A percentile compares a stretch with the other conserved stretches of the same genome.
phyloP scores from a whole-genome alignment of 2,113 vertebrate genomes.

The Bagarius yarrelli region DNA sequence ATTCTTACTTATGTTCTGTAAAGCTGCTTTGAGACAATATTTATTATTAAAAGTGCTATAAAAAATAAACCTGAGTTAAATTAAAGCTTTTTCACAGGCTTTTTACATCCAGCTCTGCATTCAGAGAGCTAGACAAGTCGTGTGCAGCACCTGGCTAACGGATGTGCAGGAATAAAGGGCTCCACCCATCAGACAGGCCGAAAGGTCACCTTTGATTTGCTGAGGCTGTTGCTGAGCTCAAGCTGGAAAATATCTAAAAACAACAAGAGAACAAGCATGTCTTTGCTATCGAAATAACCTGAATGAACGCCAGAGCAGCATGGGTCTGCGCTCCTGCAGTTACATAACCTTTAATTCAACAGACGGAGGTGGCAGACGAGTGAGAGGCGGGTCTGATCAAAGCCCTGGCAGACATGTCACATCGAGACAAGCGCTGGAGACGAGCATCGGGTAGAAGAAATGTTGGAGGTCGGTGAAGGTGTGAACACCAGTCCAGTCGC shows the following conservation, averaged over 20 bases:
- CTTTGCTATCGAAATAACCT: conserved; percentile 23
- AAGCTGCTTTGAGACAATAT: too few relatives aligned
- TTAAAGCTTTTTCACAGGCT: too few relatives aligned
- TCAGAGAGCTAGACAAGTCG: not conserved
- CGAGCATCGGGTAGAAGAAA: not conserved
- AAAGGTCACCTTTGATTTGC: conserved; percentile 49
- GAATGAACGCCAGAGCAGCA: conserved; percentile 26
- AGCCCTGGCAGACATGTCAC: conserved; percentile 24
- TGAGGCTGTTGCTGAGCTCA: conserved; percentile 1
- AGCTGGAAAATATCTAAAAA: conserved; percentile 18
- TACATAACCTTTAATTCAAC: conserved; percentile 38
- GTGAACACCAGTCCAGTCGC: not conserved
- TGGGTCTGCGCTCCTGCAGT: conserved; percentile 27
- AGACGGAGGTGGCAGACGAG: not conserved
- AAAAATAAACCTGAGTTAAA: too few relatives aligned
- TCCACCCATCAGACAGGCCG: conserved; percentile 10
- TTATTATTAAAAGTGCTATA: too few relatives aligned
- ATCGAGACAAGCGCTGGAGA: conserved; percentile 6
- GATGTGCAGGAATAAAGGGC: not conserved
- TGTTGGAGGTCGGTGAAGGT: conserved; percentile 1
- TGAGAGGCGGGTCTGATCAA: conserved; percentile 33
- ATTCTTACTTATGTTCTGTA: too few relatives aligned
- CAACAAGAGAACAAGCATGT: conserved; percentile 2
- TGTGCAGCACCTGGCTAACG: not conserved
- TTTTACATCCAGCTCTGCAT: not conserved